Evolutionary conservation across 2,797 vertebrate species (phyloP).

Genomic region (Scleropages formosus): DNA sequence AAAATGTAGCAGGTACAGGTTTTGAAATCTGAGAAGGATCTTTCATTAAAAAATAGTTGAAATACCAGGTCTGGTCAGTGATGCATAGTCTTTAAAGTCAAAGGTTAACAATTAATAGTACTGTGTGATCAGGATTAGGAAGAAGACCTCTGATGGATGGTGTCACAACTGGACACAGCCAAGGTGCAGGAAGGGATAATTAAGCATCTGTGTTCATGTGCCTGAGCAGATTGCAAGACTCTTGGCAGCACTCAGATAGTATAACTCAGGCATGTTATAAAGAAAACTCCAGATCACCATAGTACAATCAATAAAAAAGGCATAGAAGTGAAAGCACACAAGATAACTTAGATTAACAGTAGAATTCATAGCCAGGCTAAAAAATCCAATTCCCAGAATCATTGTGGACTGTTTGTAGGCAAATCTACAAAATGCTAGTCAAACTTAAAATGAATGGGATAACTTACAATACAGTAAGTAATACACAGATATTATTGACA

Average conservation of each 20-base stretch:
- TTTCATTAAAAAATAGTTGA: slow-evolving; percentile 7
- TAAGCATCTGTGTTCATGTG: not conserved
- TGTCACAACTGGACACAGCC: not conserved
- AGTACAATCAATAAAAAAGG: not conserved
- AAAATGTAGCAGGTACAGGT: not conserved
- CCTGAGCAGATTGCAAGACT: not conserved
- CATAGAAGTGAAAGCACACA: not conserved
- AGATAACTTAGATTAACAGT: slow-evolving; percentile 23
- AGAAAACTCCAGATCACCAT: slow-evolving; percentile 1
- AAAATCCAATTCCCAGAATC: slow-evolving; percentile 26
- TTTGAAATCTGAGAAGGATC: slow-evolving; percentile 18
- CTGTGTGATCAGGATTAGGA: not conserved
- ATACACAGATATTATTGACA: slow-evolving; percentile 11
- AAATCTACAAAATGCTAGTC: slow-evolving; percentile 17
- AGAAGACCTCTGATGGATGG: slow-evolving; percentile 6
- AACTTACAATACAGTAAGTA: slow-evolving; percentile 11
- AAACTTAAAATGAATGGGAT: slow-evolving; percentile 24
- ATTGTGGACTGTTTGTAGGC: slow-evolving; percentile 22
- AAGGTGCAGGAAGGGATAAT: not conserved
- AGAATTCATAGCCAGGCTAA: slow-evolving; percentile 20
- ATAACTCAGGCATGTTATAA: not conserved
- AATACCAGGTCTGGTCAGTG: not conserved
- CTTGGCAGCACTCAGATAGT: not conserved
- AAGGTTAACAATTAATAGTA: slow-evolving; percentile 1
- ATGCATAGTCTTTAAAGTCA: not conserved